Evolutionary conservation across 2,113 vertebrate species (phyloP), one percentile per base, ranked within the genome.

Genomic region (Fregetta grallaria): DNA sequence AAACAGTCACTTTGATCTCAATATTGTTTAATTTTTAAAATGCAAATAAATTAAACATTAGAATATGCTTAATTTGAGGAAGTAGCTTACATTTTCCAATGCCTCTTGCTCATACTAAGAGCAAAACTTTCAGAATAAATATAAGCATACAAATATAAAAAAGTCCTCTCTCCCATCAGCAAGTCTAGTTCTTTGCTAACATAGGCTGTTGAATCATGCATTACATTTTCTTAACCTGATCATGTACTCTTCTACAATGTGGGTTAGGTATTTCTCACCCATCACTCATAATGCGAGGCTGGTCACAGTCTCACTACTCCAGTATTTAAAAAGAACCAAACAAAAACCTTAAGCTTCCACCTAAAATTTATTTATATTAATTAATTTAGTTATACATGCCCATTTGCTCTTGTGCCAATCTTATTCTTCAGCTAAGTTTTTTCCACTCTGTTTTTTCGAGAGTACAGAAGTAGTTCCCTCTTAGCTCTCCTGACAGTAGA

Each of bases 161-260:
- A 56, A 38, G 16, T 44, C 40, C 32, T 45, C 27, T 73, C 59
- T 56, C n/a, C 38, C 42, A 83, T 8, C 11, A 70, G 53, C 53
- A 73, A 59, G 40, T 36, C 26, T 10, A 83, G 22, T 8, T 32
- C 63, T 84, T 71, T 77, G 72, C 38, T 59, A 70, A 62, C 27
- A 23, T 15, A 47, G 36, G 23, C 56, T 75, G 52, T 25, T 36
- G 9, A 72, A 88, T 19, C 66, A 76, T 1, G 15, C 71, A 62
- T 11, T 50, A 36, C 18, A 45, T 32, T 76, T 79, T 75, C 70
- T 78, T 62, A 53, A 58, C 22, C 15, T 86, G 30, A 40, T 17
- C 11, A 10, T 2, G 15, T n/a, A 29, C 23, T 45, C 25, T 40
- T 40, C 71, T 34, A n/a, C 25, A 44, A 58, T 0, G 0, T 11